Evolutionary conservation across 2,888 invertebrate species (phyloP).

Genomic region (Venustoraphidia nigricollis): DNA sequence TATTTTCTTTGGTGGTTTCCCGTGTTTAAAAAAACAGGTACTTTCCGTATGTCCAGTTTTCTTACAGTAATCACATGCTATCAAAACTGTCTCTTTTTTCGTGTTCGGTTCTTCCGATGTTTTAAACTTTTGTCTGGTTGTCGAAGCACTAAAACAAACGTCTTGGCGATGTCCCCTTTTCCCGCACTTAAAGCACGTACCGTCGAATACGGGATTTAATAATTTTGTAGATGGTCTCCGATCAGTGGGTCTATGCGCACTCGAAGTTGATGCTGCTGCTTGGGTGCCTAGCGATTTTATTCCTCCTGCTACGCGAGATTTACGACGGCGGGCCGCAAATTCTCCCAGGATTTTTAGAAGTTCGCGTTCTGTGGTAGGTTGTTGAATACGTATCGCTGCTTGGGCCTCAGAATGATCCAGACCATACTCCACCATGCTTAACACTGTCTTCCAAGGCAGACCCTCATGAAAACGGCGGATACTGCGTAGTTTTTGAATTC

Average conservation of each 20-base stretch:
- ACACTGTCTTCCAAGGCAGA: conserved; percentile 6
- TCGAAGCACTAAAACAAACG: background rate
- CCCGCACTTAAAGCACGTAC: conserved; percentile 6
- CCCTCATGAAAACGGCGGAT: conserved; percentile 7
- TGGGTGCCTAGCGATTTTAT: background rate
- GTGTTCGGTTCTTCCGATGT: background rate
- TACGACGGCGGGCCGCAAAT: conserved; percentile 7
- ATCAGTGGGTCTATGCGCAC: too few species aligned
- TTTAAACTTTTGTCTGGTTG: conserved; percentile 1
- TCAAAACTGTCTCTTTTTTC: too few species aligned
- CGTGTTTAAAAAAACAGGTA: too few species aligned
- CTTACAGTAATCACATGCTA: too few species aligned
- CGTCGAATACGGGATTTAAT: too few species aligned
- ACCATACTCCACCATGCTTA: conserved; percentile 9
- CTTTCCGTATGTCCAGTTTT: too few species aligned
- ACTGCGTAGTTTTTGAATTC: conserved; percentile 7
- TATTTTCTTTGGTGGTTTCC: too few species aligned
- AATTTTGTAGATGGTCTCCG: too few species aligned
- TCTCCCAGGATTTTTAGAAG: conserved; percentile 11
- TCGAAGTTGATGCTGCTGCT: too few species aligned
- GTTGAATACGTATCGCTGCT: conserved; percentile 7
- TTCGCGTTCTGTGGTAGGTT: conserved; percentile 7
- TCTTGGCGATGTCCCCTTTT: conserved; percentile 5
- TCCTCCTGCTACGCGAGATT: background rate
- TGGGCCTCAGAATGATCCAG: conserved; percentile 1